Base-by-base conservation (phyloP, 2,113 vertebrate genomes). In the Daboia siamensis region DNA sequence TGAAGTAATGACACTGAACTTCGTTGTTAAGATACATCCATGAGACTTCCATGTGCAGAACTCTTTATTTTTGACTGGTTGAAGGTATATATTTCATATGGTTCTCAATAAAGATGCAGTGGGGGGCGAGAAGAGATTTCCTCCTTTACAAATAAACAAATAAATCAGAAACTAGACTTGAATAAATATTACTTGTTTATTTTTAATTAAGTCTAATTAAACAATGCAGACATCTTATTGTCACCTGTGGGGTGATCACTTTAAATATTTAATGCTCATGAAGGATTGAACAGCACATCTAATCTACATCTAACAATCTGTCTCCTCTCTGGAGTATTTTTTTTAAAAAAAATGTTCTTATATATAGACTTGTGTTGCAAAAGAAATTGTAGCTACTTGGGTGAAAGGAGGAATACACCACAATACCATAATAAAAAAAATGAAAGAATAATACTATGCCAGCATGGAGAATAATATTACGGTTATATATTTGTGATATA, bases 141-240 rank as follows among this genome's bases (percentile, higher is more conserved):
- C 48, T 86, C n/a, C 61, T 91, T 95, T 91, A 92, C 95, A 91
- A 97, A 97, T 29, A 29, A 64, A 64, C 2, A 69, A 29, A 64
- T 51, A 95, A 94, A 97, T 96, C 95, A 95, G 95, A 96, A 96
- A 87, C 95, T 90, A 96, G 64, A 94, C 95, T 93, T 94, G 95
- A 97, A 97, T 96, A 93, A 95, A 95, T 93, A 95, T 97, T 95
- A 97, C 95, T 97, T 97, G 94, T 96, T 96, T 96, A 96, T 97
- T 96, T 97, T 97, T 97, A 97, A 98, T 97, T 97, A 98, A 97
- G 96, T 96, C 96, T 97, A 97, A 97, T 97, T 98, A 98, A 98
- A 97, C 96, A 97, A 97, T 97, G 96, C 97, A 94, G 95, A 96
- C 96, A 95, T 97, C 96, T 97, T 96, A 95, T 95, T 96, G 96